Conservation (phyloP, 2,888 invertebrate species). For the Hetaerina titia region DNA sequence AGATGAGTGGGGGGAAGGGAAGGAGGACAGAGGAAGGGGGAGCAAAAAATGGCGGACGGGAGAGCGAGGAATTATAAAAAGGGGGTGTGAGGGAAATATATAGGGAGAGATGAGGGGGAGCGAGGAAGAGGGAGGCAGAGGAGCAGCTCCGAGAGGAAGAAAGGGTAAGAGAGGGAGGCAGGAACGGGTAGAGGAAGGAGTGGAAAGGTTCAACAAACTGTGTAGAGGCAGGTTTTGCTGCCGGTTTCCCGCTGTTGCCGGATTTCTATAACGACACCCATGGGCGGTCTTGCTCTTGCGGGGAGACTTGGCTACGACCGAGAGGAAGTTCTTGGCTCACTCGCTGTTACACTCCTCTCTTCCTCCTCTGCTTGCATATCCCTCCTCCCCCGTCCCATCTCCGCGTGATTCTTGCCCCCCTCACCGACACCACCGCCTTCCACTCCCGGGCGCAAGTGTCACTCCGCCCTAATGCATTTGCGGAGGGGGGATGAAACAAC, state of each 20-base stretch:
- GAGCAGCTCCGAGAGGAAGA: neutral
- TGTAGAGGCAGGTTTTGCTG: constrained; percentile 59
- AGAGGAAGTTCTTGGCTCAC: neutral
- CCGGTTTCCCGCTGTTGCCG: constrained; percentile 58
- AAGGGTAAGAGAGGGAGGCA: constrained; percentile 22
- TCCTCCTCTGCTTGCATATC: neutral
- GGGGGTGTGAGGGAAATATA: neutral
- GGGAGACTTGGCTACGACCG: constrained; percentile 36
- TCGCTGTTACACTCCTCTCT: neutral
- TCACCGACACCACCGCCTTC: neutral
- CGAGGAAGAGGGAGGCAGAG: neutral
- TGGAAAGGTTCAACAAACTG: constrained; percentile 64
- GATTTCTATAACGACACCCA: constrained; percentile 60
- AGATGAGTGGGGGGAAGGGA: neutral
- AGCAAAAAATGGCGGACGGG: neutral
- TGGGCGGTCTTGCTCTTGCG: constrained; percentile 20
- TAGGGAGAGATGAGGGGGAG: neutral
- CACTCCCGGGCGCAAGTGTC: neutral
- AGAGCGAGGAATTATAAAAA: neutral
- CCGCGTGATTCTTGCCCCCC: neutral
- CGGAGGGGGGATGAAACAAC: neutral
- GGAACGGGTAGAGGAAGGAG: neutral
- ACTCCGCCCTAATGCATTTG: neutral
- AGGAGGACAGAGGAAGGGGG: neutral
- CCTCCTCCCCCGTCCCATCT: neutral